phyloP scores from a whole-genome alignment of 2,797 vertebrate species.

The Sebastes itinus region DNA sequence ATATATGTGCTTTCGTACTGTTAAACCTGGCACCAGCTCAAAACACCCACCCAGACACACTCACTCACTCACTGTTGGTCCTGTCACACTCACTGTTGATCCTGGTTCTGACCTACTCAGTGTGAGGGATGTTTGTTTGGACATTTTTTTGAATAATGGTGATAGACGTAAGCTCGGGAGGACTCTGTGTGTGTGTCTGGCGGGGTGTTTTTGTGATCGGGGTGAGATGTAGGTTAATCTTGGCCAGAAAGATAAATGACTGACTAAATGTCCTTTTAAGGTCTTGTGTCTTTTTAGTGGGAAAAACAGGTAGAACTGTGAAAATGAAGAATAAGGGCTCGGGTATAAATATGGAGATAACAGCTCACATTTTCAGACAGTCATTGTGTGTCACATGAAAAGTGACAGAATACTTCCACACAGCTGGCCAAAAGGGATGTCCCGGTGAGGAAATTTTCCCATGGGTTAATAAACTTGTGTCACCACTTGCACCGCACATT shows the following conservation, averaged over 20 bases:
- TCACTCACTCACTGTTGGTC: slow-evolving; percentile 15
- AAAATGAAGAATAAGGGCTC: not conserved
- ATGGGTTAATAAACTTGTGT: too few relatives aligned
- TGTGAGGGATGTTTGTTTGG: slow-evolving; percentile 64
- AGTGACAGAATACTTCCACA: not conserved
- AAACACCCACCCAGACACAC: not conserved
- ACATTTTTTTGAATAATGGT: slow-evolving; percentile 54
- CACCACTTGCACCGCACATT: too few relatives aligned
- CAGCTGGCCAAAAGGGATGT: not conserved
- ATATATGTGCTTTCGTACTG: slow-evolving; percentile 37
- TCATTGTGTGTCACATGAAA: not conserved
- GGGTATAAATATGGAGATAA: not conserved
- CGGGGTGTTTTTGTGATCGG: slow-evolving; percentile 42
- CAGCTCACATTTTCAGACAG: not conserved
- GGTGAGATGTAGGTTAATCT: slow-evolving; percentile 37
- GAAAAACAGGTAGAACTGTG: not conserved
- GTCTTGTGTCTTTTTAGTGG: slow-evolving; percentile 7
- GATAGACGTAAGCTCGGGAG: slow-evolving; percentile 18
- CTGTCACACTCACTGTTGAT: slow-evolving; percentile 45
- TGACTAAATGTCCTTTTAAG: slow-evolving; percentile 45
- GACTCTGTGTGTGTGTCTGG: slow-evolving; percentile 15
- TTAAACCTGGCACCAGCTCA: slow-evolving; percentile 35
- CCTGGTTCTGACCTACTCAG: slow-evolving; percentile 41
- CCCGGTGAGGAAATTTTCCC: too few relatives aligned
- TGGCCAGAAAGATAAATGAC: slow-evolving; percentile 50